Conservation (phyloP, 2,113 vertebrate genomes). For the Antigone vipio region DNA sequence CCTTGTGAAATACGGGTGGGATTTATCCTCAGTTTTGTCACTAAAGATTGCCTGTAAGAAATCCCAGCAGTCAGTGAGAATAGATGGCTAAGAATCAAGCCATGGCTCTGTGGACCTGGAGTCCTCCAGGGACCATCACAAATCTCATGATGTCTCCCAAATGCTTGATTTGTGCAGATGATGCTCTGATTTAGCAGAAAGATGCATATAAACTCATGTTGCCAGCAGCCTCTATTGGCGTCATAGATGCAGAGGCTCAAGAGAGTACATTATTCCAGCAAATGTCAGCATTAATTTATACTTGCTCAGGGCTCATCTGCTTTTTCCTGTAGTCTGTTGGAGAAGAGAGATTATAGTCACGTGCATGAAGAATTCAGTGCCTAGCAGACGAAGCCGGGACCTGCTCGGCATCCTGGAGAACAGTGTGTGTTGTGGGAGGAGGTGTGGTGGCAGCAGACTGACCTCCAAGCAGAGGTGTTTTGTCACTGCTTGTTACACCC, state of each 20-base stretch:
- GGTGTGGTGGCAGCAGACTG: neutral
- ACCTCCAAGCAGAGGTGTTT: neutral
- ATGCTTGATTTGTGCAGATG: constrained; percentile 49
- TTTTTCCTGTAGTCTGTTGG: neutral
- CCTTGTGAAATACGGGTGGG: neutral
- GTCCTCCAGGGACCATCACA: neutral
- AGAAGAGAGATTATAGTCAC: neutral
- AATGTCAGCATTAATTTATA: constrained; percentile 48
- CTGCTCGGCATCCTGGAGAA: neutral
- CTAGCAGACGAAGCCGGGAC: neutral
- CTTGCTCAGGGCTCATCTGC: constrained; percentile 20
- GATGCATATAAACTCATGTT: neutral
- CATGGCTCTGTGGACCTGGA: neutral
- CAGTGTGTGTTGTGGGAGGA: rapidly evolving
- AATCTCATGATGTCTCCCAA: constrained; percentile 33
- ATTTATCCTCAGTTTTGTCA: constrained; percentile 16
- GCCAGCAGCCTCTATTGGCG: neutral
- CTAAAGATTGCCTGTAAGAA: constrained; percentile 7
- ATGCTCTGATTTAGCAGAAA: constrained; percentile 48
- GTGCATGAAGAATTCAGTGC: neutral
- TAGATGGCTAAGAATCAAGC: neutral
- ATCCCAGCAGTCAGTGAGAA: neutral
- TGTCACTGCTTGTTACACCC: neutral
- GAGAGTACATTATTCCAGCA: constrained; percentile 42
- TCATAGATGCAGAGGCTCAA: constrained; percentile 14